phyloP scores from a whole-genome alignment of 1,140 invertebrate species.

The Cydia splendana region DNA sequence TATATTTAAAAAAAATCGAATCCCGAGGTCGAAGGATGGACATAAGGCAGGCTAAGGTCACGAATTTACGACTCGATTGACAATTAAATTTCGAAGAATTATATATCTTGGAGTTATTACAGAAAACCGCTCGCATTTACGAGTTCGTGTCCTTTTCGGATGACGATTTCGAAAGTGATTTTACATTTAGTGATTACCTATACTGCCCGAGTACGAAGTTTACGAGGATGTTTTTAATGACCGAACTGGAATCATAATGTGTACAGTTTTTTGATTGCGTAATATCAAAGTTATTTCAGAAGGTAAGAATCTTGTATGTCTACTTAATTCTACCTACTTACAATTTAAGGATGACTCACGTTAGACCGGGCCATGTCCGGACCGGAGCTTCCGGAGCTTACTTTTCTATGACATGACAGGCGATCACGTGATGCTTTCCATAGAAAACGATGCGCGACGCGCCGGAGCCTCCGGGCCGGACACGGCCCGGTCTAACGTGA shows the following conservation, averaged over 20 bases:
- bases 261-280: not conserved
- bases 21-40: not conserved
- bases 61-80: constrained; percentile 21
- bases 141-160: constrained; percentile 55
- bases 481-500: no score
- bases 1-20: not conserved
- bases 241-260: constrained; percentile 34
- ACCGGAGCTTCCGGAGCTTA: no score
- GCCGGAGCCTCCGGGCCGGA: no score
- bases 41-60: constrained; percentile 17
- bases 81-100: constrained; percentile 29
- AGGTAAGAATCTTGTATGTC: not conserved
- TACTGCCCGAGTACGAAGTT: constrained; percentile 44
- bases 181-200: constrained; percentile 34
- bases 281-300: not conserved
- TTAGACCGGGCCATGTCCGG: no score
- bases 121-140: constrained; percentile 14
- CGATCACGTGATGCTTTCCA: no score
- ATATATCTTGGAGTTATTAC: constrained; percentile 26
- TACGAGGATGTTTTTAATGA: constrained; percentile 50
- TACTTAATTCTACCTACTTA: no score
- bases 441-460: no score
- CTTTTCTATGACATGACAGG: no score
- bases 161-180: constrained; percentile 66
- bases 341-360: no score